Percentiles rank a stretch among this genome's conserved stretches.
Conservation (phyloP, 1,140 invertebrate species). For the Aphelinus certus region DNA sequence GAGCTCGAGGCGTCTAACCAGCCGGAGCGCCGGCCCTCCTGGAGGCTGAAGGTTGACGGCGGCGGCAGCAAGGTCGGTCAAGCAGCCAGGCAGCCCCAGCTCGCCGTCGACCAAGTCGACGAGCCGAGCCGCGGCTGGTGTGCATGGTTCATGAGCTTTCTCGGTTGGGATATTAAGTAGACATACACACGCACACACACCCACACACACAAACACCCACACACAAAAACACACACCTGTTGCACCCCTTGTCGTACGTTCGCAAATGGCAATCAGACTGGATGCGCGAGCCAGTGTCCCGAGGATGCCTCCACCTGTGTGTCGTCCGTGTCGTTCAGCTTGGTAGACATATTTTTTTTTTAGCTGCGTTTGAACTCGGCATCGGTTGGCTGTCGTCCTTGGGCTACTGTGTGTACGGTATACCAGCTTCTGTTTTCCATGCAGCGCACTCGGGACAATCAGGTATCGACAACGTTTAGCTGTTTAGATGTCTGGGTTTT, state of each 20-base stretch:
- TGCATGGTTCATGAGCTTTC: constrained; percentile 55
- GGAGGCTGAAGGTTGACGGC: constrained; percentile 88
- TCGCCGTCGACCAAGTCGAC: constrained; percentile 12
- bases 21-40: constrained; percentile 85
- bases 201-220: too few species aligned
- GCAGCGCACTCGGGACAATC: too few species aligned
- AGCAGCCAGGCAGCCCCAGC: constrained; percentile 11
- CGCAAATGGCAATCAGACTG: background rate
- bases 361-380: background rate
- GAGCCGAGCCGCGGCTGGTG: constrained; percentile 46
- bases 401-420: too few species aligned
- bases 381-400: too few species aligned
- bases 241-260: background rate
- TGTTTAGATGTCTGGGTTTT: background rate
- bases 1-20: constrained; percentile 62
- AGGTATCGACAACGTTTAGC: too few species aligned
- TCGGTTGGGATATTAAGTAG: constrained; percentile 45
- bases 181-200: background rate
- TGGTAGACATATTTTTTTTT: background rate
- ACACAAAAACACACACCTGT: background rate
- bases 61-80: constrained; percentile 84
- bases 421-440: too few species aligned
- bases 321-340: too few species aligned
- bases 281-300: too few species aligned
- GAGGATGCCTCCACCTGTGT: too few species aligned